phyloP scores from a whole-genome alignment of 1,140 invertebrate species.

The Lethocerus indicus region DNA sequence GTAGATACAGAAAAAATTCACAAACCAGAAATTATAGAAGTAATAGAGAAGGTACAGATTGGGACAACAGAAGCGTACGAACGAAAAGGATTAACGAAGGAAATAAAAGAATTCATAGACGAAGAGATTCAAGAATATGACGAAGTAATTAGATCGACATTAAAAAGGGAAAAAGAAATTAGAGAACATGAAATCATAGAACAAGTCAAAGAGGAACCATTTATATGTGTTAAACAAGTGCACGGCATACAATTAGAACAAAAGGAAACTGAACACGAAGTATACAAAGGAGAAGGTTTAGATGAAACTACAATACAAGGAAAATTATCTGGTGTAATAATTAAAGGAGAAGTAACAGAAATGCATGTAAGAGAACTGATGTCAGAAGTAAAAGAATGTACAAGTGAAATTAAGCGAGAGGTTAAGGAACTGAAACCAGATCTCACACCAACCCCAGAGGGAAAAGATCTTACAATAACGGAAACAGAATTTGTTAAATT shows the following conservation, averaged over 20 bases:
- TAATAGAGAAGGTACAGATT: neutral
- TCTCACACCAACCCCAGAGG: slow-evolving; percentile 31
- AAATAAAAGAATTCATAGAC: slow-evolving; percentile 13
- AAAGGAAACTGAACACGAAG: too few relatives aligned
- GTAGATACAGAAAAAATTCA: slow-evolving; percentile 6
- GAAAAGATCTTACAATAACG: slow-evolving; percentile 15
- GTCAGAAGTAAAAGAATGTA: slow-evolving; percentile 30
- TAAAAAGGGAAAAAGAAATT: slow-evolving; percentile 1
- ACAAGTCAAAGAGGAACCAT: slow-evolving; percentile 2
- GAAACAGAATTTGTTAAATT: neutral
- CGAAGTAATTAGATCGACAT: neutral
- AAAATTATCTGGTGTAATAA: too few relatives aligned
- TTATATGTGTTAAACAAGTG: too few relatives aligned
- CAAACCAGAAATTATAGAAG: slow-evolving; percentile 3
- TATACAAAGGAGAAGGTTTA: too few relatives aligned
- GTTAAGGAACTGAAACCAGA: slow-evolving; percentile 33
- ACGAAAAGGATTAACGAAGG: slow-evolving; percentile 12
- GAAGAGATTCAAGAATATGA: slow-evolving; percentile 10
- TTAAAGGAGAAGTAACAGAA: slow-evolving; percentile 19
- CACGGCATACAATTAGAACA: too few relatives aligned
- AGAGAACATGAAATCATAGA: slow-evolving; percentile 3
- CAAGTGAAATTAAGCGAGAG: slow-evolving; percentile 30
- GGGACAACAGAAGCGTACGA: too few relatives aligned
- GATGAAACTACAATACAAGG: too few relatives aligned
- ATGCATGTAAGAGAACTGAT: slow-evolving; percentile 28